phyloP scores from a whole-genome alignment of 92 coral and sea anemone species.

The Zoanthus gigantus region DNA sequence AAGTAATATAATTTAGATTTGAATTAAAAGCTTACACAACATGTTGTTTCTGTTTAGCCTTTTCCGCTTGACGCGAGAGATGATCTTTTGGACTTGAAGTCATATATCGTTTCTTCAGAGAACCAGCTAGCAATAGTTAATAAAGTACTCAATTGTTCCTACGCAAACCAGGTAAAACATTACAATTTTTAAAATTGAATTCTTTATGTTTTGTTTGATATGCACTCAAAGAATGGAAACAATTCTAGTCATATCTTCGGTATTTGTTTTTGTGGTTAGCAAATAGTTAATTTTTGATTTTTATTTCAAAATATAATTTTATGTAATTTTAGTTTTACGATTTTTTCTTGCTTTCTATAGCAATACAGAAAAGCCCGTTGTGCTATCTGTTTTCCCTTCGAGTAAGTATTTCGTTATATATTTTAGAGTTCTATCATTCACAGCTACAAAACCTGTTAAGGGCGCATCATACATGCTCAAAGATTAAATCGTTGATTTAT shows the following conservation, averaged over 20 bases:
- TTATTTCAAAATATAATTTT: too few species aligned
- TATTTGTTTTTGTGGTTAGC: too few species aligned
- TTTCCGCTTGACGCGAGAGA: conserved; percentile 18
- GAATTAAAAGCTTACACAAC: neutral
- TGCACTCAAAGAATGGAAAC: too few species aligned
- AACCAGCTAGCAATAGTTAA: conserved; percentile 5
- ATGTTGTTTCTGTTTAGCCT: conserved; percentile 7
- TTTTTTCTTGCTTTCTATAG: conserved; percentile 5
- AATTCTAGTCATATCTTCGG: too few species aligned
- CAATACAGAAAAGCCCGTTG: conserved; percentile 40
- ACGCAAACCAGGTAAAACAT: conserved; percentile 31
- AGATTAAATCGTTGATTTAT: too few species aligned
- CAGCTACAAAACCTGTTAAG: too few species aligned
- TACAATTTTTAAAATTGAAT: neutral
- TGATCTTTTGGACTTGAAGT: conserved; percentile 1
- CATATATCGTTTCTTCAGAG: neutral
- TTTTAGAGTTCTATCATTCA: too few species aligned
- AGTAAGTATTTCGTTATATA: neutral
- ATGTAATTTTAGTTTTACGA: too few species aligned
- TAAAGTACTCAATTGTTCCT: conserved; percentile 31
- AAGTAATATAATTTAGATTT: neutral
- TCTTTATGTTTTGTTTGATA: neutral
- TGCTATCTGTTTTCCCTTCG: conserved; percentile 33
- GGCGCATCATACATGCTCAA: too few species aligned
- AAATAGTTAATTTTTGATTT: neutral